These are phyloP conservation scores for Pocillopora meandrina DNA, from an alignment of 92 coral and sea anemone genomes.

Conservation along the genomic window DNA sequence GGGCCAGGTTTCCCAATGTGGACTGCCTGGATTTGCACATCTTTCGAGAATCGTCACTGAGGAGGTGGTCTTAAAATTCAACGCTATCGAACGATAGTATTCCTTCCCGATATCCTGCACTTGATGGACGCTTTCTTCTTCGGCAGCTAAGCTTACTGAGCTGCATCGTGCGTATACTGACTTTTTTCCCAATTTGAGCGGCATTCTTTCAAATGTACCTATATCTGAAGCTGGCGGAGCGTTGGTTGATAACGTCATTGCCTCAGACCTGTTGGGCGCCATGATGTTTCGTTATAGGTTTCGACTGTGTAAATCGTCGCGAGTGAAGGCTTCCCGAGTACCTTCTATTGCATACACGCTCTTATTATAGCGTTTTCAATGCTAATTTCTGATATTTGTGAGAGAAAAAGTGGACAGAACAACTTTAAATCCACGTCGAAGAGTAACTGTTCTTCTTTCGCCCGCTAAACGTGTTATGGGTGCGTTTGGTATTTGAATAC, in stretches of 20 bases:
- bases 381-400: no score
- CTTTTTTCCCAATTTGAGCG: not conserved
- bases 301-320: not conserved
- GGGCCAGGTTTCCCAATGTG: not conserved
- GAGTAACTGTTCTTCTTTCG: no score
- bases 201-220: not conserved
- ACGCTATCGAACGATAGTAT: not conserved
- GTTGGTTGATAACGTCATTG: not conserved
- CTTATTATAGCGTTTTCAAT: no score
- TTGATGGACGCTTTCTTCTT: not conserved
- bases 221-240: not conserved
- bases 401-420: no score
- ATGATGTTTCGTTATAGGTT: not conserved
- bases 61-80: not conserved
- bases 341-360: not conserved
- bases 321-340: not conserved
- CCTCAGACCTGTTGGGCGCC: not conserved
- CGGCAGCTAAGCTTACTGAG: not conserved
- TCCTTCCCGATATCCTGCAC: not conserved
- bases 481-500: no score
- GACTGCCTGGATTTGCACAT: no score
- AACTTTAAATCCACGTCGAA: no score
- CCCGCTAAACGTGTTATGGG: no score
- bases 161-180: not conserved
- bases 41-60: not conserved